A percentile compares a stretch with the other conserved stretches of the same genome.
phyloP scores from a whole-genome alignment of 2,113 vertebrate genomes.

The Hemichromis elongatus region DNA sequence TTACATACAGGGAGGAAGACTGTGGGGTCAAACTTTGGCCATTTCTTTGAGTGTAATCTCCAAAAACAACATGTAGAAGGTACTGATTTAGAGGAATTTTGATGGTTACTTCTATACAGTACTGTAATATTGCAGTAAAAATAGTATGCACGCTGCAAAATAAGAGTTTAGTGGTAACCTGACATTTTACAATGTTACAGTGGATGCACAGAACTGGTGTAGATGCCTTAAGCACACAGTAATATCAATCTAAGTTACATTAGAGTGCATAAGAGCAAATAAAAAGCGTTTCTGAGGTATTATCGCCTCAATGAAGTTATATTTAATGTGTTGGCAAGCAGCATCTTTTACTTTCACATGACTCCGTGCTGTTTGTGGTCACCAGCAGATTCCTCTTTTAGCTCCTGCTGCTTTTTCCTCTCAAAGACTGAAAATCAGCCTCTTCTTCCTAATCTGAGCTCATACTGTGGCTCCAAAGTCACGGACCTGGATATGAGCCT shows the following conservation, averaged over 20 bases:
- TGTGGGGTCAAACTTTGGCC: neutral
- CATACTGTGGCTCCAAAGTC: neutral
- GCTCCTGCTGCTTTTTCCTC: neutral
- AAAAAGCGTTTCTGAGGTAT: neutral
- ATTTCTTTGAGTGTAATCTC: neutral
- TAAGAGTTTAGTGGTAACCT: neutral
- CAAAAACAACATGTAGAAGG: neutral
- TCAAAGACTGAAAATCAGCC: neutral
- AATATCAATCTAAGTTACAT: neutral
- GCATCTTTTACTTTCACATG: neutral
- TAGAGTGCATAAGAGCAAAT: fast-evolving
- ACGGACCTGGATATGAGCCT: neutral
- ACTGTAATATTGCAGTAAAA: neutral
- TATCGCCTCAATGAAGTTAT: neutral
- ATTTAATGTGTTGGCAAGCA: neutral
- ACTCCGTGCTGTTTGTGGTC: neutral
- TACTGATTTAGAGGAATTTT: neutral
- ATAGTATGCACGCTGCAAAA: neutral
- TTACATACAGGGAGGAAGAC: neutral
- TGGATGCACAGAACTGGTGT: neutral
- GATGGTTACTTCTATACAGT: neutral
- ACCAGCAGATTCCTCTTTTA: neutral
- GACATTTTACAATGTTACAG: neutral
- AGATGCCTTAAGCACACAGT: neutral
- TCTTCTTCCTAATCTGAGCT: neutral